Conservation (phyloP, 1,140 invertebrate species). For the Papilio polytes region DNA sequence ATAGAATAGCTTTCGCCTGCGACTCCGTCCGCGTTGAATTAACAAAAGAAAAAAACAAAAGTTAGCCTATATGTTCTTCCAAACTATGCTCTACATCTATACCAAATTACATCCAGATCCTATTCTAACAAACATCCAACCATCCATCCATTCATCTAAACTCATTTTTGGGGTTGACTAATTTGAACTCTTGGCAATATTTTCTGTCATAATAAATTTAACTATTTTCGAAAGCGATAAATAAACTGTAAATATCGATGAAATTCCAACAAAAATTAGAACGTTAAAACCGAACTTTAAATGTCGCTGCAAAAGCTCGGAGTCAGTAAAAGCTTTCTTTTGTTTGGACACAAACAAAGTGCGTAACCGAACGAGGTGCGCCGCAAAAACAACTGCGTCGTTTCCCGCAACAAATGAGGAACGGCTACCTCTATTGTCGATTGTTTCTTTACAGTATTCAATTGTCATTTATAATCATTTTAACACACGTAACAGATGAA, state of each 20-base stretch:
- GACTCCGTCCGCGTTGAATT: too few species aligned
- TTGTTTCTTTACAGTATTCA: neutral
- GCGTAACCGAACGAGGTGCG: conserved; percentile 18
- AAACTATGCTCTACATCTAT: too few species aligned
- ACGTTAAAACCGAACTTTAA: neutral
- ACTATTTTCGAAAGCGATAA: too few species aligned
- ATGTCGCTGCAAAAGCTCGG: conserved; percentile 6
- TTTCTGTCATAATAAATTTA: too few species aligned
- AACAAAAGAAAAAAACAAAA: too few species aligned
- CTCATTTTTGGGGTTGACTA: too few species aligned
- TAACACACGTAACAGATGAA: neutral
- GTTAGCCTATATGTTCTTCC: too few species aligned
- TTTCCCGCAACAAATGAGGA: neutral
- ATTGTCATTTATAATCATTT: neutral
- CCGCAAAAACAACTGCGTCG: neutral
- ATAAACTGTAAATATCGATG: neutral
- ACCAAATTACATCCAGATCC: too few species aligned
- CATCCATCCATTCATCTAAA: too few species aligned
- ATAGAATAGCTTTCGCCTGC: too few species aligned
- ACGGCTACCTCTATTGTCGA: neutral
- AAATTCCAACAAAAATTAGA: neutral
- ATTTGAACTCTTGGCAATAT: too few species aligned
- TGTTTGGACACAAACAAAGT: conserved; percentile 22
- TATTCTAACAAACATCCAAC: too few species aligned
- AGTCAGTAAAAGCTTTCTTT: conserved; percentile 2